Conservation (phyloP, 1,140 invertebrate species). For the Danaus plexippus region DNA sequence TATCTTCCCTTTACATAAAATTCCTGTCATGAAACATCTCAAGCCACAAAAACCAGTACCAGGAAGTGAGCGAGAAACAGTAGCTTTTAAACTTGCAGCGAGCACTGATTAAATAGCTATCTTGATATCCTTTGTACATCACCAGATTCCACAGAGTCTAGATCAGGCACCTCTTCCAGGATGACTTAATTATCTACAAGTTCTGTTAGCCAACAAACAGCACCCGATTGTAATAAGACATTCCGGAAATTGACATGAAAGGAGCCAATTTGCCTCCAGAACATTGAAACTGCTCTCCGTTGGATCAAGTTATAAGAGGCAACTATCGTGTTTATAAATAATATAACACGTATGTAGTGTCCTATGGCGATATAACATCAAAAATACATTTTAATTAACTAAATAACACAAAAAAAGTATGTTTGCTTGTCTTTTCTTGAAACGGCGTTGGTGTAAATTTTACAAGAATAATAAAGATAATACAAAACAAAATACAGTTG, state of each 20-base stretch:
- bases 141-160: conserved; percentile 8
- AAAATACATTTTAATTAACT: too few relatives aligned
- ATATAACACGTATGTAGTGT: too few relatives aligned
- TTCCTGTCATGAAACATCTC: not conserved
- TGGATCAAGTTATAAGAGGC: conserved; percentile 18
- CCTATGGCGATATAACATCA: too few relatives aligned
- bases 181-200: conserved; percentile 31
- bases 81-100: conserved; percentile 1
- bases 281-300: conserved; percentile 18
- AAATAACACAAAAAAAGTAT: too few relatives aligned
- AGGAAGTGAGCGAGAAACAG: not conserved
- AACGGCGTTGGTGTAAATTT: too few relatives aligned
- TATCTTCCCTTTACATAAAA: conserved; percentile 11
- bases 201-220: conserved; percentile 29
- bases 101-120: conserved; percentile 11
- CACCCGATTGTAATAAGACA: conserved; percentile 35
- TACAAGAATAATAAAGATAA: too few relatives aligned
- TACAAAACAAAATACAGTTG: too few relatives aligned
- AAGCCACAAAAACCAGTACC: not conserved
- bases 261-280: conserved; percentile 52
- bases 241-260: conserved; percentile 52
- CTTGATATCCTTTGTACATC: conserved; percentile 8
- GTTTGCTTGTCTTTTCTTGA: too few relatives aligned
- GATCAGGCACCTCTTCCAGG: conserved; percentile 12
- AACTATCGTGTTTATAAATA: too few relatives aligned